Conservation (phyloP, 1,140 invertebrate species). For the Theocolax elegans region DNA sequence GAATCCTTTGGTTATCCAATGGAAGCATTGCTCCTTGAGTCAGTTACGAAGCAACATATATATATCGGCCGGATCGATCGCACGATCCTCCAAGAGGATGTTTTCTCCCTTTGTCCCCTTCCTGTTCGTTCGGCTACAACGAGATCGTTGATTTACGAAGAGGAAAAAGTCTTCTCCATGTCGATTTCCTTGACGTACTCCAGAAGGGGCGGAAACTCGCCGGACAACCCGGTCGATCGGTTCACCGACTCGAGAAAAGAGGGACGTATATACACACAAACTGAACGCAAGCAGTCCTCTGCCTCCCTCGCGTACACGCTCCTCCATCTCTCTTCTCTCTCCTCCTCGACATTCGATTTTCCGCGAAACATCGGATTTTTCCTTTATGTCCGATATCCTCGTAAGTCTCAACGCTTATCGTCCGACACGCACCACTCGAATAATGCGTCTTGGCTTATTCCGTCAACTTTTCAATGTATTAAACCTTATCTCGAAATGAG, state of each 20-base stretch:
- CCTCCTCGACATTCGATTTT: background rate
- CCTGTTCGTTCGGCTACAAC: background rate
- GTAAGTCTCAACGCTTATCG: conserved; percentile 2
- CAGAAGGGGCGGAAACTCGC: background rate
- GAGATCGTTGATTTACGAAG: background rate
- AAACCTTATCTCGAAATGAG: too few relatives aligned
- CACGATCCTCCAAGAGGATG: too few relatives aligned
- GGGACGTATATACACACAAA: too few relatives aligned
- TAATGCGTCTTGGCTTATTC: too few relatives aligned
- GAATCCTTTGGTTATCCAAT: too few relatives aligned
- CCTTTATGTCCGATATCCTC: background rate
- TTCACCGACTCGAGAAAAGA: background rate
- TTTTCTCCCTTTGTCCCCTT: background rate
- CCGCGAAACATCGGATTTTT: background rate
- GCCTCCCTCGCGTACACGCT: too few relatives aligned
- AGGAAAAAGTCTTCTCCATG: too few relatives aligned
- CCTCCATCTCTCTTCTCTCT: background rate
- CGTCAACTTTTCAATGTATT: too few relatives aligned
- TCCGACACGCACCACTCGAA: background rate
- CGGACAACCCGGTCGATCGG: background rate
- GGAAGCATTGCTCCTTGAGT: too few relatives aligned
- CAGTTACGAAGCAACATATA: too few relatives aligned
- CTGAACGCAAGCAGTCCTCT: too few relatives aligned
- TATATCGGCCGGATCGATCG: too few relatives aligned
- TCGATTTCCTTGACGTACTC: background rate